Conservation (phyloP, 2,113 vertebrate genomes). For the Ceyx melanurus region DNA sequence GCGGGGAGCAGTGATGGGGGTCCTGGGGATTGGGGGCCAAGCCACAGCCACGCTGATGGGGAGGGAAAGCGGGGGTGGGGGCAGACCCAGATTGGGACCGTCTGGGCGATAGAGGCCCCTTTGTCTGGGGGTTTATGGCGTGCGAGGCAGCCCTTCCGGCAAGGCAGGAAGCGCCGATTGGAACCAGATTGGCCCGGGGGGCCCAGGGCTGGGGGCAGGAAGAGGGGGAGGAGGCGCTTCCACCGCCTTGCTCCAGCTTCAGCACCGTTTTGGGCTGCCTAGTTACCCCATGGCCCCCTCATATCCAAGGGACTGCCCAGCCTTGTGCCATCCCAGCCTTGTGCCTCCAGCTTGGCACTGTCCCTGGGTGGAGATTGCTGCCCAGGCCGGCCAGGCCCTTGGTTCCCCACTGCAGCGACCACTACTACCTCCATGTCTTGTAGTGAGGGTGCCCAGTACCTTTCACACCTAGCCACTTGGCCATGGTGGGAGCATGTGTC, state of each 20-base stretch:
- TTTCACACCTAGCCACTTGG: neutral
- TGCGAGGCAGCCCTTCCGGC: conserved; percentile 84
- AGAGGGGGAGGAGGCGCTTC: conserved; percentile 24
- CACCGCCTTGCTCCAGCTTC: neutral
- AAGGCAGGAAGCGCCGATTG: conserved; percentile 83
- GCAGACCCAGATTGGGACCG: conserved; percentile 63
- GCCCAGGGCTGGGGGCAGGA: conserved; percentile 52
- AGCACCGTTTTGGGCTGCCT: neutral
- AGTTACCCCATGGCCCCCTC: neutral
- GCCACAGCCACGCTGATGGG: neutral
- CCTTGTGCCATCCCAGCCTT: accelerated
- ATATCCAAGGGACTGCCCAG: neutral
- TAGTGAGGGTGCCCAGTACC: accelerated
- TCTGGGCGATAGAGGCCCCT: conserved; percentile 74
- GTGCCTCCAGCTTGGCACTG: neutral
- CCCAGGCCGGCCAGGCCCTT: neutral
- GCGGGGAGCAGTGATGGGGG: too few relatives aligned
- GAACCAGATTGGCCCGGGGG: conserved; percentile 80
- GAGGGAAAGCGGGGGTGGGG: conserved; percentile 4
- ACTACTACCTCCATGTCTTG: accelerated
- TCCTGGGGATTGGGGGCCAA: neutral
- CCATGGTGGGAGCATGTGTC: accelerated
- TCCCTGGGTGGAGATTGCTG: neutral
- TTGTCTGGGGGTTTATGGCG: conserved; percentile 81
- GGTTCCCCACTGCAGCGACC: accelerated